Conservation (phyloP, 2,888 invertebrate genomes). For the Alviniconcha strummeri region DNA sequence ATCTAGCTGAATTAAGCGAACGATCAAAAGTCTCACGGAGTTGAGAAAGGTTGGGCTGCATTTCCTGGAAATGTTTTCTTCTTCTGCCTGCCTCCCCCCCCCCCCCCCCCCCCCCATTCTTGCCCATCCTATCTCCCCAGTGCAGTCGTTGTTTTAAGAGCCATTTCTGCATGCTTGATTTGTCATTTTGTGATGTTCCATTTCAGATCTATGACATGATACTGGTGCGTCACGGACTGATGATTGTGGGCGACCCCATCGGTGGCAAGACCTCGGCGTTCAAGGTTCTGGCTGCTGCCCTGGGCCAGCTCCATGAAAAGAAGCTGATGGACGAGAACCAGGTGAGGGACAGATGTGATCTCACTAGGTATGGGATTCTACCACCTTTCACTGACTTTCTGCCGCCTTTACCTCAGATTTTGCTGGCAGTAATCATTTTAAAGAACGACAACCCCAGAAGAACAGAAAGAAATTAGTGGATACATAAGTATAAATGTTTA, state of each 20-base stretch:
- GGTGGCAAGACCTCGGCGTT: constrained; percentile 72
- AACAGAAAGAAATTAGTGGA: too few relatives aligned
- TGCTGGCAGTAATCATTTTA: too few relatives aligned
- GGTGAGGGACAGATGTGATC: constrained; percentile 45
- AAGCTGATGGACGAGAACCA: constrained; percentile 67
- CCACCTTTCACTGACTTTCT: too few relatives aligned
- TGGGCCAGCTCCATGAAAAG: constrained; percentile 59
- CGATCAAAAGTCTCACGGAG: too few relatives aligned
- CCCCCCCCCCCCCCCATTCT: background rate
- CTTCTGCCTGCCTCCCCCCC: background rate
- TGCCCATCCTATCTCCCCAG: background rate
- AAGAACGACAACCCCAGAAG: too few relatives aligned
- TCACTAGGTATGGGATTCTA: background rate
- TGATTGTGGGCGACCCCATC: constrained; percentile 72
- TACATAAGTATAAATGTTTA: too few relatives aligned
- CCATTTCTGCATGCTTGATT: background rate
- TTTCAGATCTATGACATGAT: constrained; percentile 73
- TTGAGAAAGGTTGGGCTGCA: too few relatives aligned
- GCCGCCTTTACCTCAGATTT: too few relatives aligned
- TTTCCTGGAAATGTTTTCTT: background rate
- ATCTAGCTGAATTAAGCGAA: too few relatives aligned
- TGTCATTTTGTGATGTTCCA: background rate
- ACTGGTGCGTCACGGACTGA: constrained; percentile 72
- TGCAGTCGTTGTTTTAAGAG: background rate
- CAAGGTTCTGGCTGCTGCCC: constrained; percentile 61